Percentiles rank a stretch among this genome's conserved stretches.
Evolutionary conservation across 2,113 vertebrate species (phyloP).

Genomic region (Himantopus leucocephalus): DNA sequence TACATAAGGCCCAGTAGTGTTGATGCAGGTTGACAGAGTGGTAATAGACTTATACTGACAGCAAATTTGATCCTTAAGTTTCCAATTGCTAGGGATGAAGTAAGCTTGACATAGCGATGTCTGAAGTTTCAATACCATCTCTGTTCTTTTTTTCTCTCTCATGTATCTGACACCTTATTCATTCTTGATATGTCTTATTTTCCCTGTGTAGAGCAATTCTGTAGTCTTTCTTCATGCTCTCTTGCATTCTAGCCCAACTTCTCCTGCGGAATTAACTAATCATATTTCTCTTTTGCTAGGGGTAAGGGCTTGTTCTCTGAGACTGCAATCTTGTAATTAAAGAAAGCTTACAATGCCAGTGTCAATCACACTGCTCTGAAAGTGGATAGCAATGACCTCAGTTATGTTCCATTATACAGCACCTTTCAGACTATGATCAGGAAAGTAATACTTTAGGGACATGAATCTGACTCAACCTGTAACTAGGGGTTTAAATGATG

Average conservation of each 20-base stretch:
- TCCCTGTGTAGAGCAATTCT: not conserved
- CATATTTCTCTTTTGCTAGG: slow-evolving; percentile 45
- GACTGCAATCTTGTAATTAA: slow-evolving; percentile 61
- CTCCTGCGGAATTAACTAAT: slow-evolving; percentile 47
- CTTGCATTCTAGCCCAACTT: not conserved
- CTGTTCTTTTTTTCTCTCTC: not conserved
- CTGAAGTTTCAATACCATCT: not conserved
- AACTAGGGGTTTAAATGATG: slow-evolving; percentile 15
- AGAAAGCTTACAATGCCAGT: slow-evolving; percentile 41
- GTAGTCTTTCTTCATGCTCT: not conserved
- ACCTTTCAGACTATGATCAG: slow-evolving; percentile 37
- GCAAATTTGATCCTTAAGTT: not conserved
- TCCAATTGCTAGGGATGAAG: not conserved
- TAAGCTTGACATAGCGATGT: not conserved
- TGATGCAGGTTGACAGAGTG: not conserved
- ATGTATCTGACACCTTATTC: not conserved
- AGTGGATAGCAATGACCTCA: slow-evolving; percentile 28
- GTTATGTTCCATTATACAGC: slow-evolving; percentile 19
- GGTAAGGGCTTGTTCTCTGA: slow-evolving; percentile 48
- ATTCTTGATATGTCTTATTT: not conserved
- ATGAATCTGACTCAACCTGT: not conserved
- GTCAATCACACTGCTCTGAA: slow-evolving; percentile 34
- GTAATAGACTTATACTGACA: not conserved
- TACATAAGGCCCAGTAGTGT: not conserved
- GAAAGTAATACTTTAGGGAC: slow-evolving; percentile 27